These are phyloP conservation scores for Drosophila quinaria DNA, from an alignment of 2,888 invertebrate species.

Conservation along the genomic window DNA sequence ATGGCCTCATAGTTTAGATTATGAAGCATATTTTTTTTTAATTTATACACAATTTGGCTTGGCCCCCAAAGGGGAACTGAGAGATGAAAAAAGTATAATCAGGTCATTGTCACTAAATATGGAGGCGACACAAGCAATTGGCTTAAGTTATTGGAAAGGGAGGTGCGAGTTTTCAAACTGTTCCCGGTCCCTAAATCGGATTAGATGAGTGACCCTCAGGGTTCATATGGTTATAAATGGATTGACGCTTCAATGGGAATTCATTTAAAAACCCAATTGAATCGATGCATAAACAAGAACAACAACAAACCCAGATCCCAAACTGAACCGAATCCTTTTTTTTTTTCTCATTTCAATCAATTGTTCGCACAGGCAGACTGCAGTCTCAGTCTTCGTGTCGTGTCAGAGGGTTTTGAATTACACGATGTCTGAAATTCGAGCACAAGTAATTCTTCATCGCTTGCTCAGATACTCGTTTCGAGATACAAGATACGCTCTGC, in stretches of 20 bases:
- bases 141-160: constrained; percentile 17
- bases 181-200: constrained; percentile 62
- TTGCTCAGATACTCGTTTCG: constrained; percentile 24
- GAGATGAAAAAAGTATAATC: constrained; percentile 40
- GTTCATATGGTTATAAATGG: constrained; percentile 63
- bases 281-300: constrained; percentile 27
- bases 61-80: constrained; percentile 10
- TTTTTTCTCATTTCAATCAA: constrained; percentile 64
- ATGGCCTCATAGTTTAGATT: constrained; percentile 70
- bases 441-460: constrained; percentile 70
- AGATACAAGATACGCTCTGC: constrained; percentile 42
- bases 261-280: constrained; percentile 64
- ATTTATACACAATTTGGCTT: constrained; percentile 74
- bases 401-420: constrained; percentile 60
- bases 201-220: constrained; percentile 69
- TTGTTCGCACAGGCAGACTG: constrained; percentile 61
- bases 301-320: constrained; percentile 11
- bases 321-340: constrained; percentile 59
- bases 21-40: constrained; percentile 57
- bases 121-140: constrained; percentile 71
- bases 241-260: constrained; percentile 81
- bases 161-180: neutral
- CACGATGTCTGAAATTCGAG: constrained; percentile 70
- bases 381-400: constrained; percentile 25
- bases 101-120: constrained; percentile 75